phyloP scores from a whole-genome alignment of 2,888 invertebrate genomes.

The Spodoptera exigua region DNA sequence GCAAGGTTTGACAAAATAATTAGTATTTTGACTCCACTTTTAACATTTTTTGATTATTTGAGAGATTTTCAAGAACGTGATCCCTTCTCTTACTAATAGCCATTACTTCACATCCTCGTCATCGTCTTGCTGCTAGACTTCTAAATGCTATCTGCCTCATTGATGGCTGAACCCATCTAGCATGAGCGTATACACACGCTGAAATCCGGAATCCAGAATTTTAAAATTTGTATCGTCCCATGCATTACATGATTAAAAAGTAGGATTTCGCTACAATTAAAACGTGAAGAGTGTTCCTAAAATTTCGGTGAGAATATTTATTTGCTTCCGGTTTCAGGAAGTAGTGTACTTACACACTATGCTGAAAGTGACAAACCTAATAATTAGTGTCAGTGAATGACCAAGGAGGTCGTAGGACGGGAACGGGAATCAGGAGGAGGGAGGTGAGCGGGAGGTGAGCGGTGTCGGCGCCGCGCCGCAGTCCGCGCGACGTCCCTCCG shows the following conservation, averaged over 20 bases:
- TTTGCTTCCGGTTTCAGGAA: conserved; percentile 31
- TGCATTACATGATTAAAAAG: too few relatives aligned
- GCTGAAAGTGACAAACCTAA: conserved; percentile 38
- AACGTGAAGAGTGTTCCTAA: too few relatives aligned
- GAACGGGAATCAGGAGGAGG: conserved; percentile 60
- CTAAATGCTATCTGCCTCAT: conserved; percentile 63
- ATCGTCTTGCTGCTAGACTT: conserved; percentile 60
- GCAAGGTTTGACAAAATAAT: not conserved
- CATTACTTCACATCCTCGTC: conserved; percentile 66
- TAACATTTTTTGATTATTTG: not conserved
- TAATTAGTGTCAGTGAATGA: conserved; percentile 58
- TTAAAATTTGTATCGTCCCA: not conserved
- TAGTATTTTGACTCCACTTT: too few relatives aligned
- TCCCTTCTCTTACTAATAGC: conserved; percentile 45
- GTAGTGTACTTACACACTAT: conserved; percentile 1
- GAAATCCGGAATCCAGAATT: conserved; percentile 17
- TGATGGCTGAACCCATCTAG: conserved; percentile 1
- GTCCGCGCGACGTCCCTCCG: conserved; percentile 82
- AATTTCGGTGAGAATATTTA: not conserved
- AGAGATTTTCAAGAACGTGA: not conserved
- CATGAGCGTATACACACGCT: not conserved
- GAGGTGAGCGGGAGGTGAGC: conserved; percentile 57
- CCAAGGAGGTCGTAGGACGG: conserved; percentile 62
- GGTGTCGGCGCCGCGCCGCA: conserved; percentile 73
- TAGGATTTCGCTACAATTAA: too few relatives aligned